Percentiles rank a stretch among this genome's conserved stretches.
Conservation (phyloP, 2,888 invertebrate genomes). For the Oligia fasciuncula region DNA sequence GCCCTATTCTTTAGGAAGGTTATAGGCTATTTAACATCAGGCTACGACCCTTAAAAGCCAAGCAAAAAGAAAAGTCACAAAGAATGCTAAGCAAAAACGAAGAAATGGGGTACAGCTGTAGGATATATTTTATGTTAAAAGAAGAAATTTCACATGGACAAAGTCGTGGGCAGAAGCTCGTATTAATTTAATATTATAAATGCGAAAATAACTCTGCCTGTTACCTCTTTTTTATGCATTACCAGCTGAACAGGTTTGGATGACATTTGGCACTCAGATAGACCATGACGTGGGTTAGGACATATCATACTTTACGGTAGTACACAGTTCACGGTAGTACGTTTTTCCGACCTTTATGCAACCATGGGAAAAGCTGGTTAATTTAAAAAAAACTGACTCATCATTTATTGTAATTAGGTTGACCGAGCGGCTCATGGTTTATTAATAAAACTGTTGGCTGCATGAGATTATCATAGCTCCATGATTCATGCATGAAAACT, state of each 20-base stretch:
- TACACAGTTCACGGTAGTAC: too few relatives aligned
- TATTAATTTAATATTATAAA: background rate
- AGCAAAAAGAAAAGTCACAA: background rate
- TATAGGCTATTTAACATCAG: background rate
- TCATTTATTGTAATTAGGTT: slow-evolving; percentile 1
- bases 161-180: background rate
- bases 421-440: slow-evolving; percentile 7
- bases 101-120: background rate
- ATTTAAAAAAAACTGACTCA: background rate
- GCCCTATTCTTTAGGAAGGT: background rate
- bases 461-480: background rate
- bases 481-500: slow-evolving; percentile 22
- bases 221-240: background rate
- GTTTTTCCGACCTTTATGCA: background rate
- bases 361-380: background rate
- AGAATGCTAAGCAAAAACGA: background rate
- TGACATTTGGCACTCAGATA: background rate
- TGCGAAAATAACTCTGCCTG: background rate
- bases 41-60: background rate
- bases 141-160: background rate
- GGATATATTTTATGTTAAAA: background rate
- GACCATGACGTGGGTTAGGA: too few relatives aligned
- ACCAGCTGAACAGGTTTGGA: background rate
- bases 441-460: slow-evolving; percentile 6
- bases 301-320: background rate